Percentiles rank a stretch among this genome's conserved stretches.
Conservation (phyloP, 2,797 vertebrate species). For the Mormyrops boulengeri region DNA sequence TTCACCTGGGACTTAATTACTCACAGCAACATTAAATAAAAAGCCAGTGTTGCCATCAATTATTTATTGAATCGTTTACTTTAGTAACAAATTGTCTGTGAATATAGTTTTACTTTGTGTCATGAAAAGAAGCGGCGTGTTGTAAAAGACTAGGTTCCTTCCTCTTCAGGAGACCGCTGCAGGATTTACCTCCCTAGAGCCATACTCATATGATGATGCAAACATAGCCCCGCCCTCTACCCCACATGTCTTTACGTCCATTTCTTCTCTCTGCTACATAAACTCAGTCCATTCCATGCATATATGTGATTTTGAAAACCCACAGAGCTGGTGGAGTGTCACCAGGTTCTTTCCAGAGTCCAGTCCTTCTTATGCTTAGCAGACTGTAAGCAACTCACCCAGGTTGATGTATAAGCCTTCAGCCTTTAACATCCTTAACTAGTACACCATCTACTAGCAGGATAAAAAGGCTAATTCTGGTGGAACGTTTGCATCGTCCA, state of each 20-base stretch:
- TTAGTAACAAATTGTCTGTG: conserved; percentile 11
- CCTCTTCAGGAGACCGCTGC: not conserved
- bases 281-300: not conserved
- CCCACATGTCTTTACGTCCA: not conserved
- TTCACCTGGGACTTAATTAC: conserved; percentile 32
- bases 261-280: not conserved
- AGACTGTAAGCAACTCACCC: not conserved
- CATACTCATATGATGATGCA: not conserved
- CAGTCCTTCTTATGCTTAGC: not conserved
- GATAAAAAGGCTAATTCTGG: not conserved
- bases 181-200: not conserved
- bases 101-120: conserved; percentile 21
- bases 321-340: not conserved
- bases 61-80: conserved; percentile 7
- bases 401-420: not conserved
- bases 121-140: conserved; percentile 7
- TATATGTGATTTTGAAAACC: not conserved
- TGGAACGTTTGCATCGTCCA: not conserved
- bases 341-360: not conserved
- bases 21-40: conserved; percentile 5
- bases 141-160: not conserved
- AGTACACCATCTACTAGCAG: not conserved
- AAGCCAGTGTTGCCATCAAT: conserved; percentile 12
- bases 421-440: not conserved
- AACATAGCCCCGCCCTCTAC: not conserved